Conservation (phyloP, 2,888 invertebrate genomes). For the Drosophila suboccidentalis region DNA sequence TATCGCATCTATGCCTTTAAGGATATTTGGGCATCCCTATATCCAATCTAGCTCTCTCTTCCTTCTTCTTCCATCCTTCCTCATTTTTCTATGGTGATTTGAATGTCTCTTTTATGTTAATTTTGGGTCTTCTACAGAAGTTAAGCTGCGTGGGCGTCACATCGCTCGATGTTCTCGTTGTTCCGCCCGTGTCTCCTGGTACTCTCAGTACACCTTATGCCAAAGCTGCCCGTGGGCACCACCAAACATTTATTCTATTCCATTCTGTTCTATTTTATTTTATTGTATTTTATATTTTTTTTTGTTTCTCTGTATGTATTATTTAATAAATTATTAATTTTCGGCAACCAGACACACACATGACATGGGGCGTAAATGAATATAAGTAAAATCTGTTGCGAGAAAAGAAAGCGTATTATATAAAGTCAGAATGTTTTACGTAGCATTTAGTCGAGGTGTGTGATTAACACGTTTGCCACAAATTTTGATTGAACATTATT, state of each 20-base stretch:
- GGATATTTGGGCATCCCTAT: not conserved
- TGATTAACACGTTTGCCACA: constrained; percentile 33
- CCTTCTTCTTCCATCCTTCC: not conserved
- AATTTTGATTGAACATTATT: constrained; percentile 63
- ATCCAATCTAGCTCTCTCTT: not conserved
- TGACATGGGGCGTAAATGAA: constrained; percentile 73
- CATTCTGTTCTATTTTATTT: constrained; percentile 35
- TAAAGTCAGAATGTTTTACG: constrained; percentile 60
- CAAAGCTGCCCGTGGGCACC: constrained; percentile 12
- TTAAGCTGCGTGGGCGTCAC: constrained; percentile 60
- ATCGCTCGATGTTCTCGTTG: constrained; percentile 12
- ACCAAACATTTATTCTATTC: constrained; percentile 35
- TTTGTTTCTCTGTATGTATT: constrained; percentile 49
- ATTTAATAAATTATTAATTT: constrained; percentile 81
- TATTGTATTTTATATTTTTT: constrained; percentile 32
- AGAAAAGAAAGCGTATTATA: constrained; percentile 52
- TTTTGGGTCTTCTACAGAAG: constrained; percentile 35
- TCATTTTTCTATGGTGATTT: constrained; percentile 9
- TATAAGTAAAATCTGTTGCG: constrained; percentile 35
- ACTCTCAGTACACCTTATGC: constrained; percentile 20
- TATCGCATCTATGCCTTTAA: not conserved
- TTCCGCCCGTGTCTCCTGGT: constrained; percentile 30
- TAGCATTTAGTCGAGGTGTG: constrained; percentile 42
- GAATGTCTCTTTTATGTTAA: constrained; percentile 43
- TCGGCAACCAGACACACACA: constrained; percentile 55